These are phyloP conservation scores for Vicugna pacos DNA, from an alignment of 2,113 vertebrate genomes.

Conservation along the genomic window DNA sequence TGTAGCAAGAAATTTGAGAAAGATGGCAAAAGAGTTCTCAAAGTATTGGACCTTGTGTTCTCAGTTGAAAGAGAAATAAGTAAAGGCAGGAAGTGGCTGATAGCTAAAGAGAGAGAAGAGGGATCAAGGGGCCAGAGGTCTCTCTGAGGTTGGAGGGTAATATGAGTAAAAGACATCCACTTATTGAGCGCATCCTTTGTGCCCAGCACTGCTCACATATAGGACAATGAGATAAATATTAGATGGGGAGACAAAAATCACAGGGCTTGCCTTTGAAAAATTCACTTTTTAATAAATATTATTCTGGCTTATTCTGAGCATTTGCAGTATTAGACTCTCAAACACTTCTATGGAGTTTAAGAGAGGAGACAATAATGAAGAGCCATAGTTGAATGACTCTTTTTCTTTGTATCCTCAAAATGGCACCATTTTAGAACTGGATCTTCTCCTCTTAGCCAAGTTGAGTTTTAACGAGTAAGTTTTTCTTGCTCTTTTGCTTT, in stretches of 20 bases:
- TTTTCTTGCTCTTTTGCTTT: constrained; percentile 3
- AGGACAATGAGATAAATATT: background rate
- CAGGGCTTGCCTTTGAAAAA: background rate
- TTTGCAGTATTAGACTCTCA: background rate
- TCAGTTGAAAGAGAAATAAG: background rate
- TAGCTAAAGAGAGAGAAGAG: background rate
- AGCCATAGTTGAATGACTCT: background rate
- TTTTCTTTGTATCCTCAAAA: background rate
- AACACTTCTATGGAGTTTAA: background rate
- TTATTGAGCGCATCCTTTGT: background rate
- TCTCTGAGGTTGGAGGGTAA: background rate
- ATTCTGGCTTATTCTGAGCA: background rate
- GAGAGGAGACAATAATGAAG: background rate
- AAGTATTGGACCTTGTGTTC: background rate
- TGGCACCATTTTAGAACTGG: background rate
- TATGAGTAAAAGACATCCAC: background rate
- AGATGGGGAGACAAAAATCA: background rate
- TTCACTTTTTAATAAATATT: background rate
- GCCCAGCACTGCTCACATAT: background rate
- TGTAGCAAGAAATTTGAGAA: background rate
- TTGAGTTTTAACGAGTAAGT: constrained; percentile 38
- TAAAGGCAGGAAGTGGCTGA: background rate
- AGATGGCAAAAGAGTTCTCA: background rate
- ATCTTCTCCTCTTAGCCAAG: background rate
- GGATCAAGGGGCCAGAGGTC: background rate